Percentiles rank a stretch among this genome's conserved stretches.
Evolutionary conservation across 2,797 vertebrate species (phyloP).

Genomic region (Xiphorhynchus erythropygius): DNA sequence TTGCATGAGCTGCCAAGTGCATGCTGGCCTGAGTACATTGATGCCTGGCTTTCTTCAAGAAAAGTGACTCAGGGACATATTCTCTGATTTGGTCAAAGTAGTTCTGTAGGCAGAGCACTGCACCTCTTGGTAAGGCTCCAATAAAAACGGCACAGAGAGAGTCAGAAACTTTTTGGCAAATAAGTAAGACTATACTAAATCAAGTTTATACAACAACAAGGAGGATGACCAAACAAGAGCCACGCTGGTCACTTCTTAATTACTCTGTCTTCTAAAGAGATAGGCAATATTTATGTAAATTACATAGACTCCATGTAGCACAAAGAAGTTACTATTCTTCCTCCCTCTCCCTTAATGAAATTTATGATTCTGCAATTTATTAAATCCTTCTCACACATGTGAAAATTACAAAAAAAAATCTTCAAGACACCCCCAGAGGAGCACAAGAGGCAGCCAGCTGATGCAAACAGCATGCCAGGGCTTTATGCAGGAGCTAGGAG

Average conservation of each 20-base stretch:
- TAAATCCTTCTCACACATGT: constrained; percentile 62
- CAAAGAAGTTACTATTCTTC: constrained; percentile 43
- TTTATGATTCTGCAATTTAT: constrained; percentile 67
- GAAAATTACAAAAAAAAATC: constrained; percentile 37
- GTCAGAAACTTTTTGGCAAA: background rate
- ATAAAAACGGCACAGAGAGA: background rate
- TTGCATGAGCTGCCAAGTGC: background rate
- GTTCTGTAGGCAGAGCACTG: background rate
- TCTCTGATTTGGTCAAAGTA: background rate
- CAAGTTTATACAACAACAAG: background rate
- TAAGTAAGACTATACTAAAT: background rate
- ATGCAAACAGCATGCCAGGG: constrained; percentile 6
- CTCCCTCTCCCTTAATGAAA: constrained; percentile 20
- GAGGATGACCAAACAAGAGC: background rate
- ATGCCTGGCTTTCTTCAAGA: background rate
- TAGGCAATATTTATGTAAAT: constrained; percentile 45
- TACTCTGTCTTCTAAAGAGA: constrained; percentile 42
- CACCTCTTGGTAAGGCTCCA: background rate
- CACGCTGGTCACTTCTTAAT: background rate
- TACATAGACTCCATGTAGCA: constrained; percentile 1
- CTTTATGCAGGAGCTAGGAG: constrained; percentile 20
- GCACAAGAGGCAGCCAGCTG: constrained; percentile 34
- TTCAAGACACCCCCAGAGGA: background rate
- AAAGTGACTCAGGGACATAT: background rate
- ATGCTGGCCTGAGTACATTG: background rate